Evolutionary conservation across 92 coral and sea anemone genomes (phyloP).

Genomic region (Pocillopora meandrina): DNA sequence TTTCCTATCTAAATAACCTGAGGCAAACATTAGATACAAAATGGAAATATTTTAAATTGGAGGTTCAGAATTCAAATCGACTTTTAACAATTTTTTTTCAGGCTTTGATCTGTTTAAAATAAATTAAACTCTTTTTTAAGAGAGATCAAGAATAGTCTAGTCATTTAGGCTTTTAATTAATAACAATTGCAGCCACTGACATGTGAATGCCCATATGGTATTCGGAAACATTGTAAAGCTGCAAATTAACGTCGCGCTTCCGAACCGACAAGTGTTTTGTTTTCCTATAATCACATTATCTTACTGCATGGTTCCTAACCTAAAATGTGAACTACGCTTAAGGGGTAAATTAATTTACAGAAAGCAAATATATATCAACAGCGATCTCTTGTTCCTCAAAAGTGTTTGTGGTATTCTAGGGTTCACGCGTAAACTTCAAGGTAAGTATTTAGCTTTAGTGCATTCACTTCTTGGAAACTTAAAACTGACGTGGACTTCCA

Average conservation of each 20-base stretch:
- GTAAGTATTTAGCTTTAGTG: neutral
- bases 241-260: constrained; percentile 26
- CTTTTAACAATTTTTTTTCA: neutral
- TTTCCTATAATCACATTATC: constrained; percentile 13
- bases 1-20: too few relatives aligned
- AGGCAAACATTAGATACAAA: too few relatives aligned
- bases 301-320: constrained; percentile 9
- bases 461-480: neutral
- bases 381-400: neutral
- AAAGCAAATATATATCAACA: constrained; percentile 27
- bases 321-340: constrained; percentile 13
- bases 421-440: neutral
- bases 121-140: neutral
- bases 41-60: neutral
- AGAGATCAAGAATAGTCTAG: neutral
- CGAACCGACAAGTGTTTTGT: constrained; percentile 18
- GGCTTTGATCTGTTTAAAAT: neutral
- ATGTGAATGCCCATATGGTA: constrained; percentile 29
- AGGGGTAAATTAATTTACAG: constrained; percentile 27
- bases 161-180: constrained; percentile 8
- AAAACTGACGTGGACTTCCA: neutral
- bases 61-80: neutral
- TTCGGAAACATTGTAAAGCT: constrained; percentile 5
- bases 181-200: neutral
- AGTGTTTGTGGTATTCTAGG: neutral